Evolutionary conservation across 2,797 vertebrate species (phyloP).

Genomic region (Clarias fuscus): DNA sequence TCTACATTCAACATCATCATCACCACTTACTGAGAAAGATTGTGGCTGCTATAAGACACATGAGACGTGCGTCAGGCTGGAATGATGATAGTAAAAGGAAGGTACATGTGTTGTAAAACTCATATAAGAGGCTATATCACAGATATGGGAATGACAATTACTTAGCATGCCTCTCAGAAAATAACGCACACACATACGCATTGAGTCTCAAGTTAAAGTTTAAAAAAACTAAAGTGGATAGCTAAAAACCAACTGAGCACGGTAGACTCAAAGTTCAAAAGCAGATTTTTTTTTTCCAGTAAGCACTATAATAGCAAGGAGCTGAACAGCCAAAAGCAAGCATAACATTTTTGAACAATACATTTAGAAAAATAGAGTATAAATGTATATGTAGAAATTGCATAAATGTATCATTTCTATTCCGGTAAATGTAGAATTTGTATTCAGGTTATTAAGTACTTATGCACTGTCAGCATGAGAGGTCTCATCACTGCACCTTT

Average conservation of each 20-base stretch:
- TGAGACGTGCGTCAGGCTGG: conserved; percentile 18
- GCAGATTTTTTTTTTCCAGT: not conserved
- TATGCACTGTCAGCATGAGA: not conserved
- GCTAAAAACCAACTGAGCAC: not conserved
- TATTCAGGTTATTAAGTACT: not conserved
- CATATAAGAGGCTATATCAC: conserved; percentile 3
- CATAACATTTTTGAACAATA: not conserved
- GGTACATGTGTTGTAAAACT: conserved; percentile 8
- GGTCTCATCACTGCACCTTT: too few relatives aligned
- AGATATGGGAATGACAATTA: conserved; percentile 7
- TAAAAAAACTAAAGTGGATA: conserved; percentile 21
- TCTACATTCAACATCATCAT: conserved; percentile 39
- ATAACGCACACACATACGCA: not conserved
- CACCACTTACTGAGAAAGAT: conserved; percentile 1
- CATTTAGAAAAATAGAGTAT: too few relatives aligned
- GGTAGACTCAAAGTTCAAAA: not conserved
- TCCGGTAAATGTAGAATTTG: too few relatives aligned
- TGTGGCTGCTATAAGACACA: not conserved
- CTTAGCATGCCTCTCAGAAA: not conserved
- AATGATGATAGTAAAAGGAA: conserved; percentile 39
- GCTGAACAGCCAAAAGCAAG: not conserved
- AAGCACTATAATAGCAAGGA: not conserved
- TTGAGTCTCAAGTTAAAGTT: conserved; percentile 33
- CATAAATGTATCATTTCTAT: too few relatives aligned
- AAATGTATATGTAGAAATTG: too few relatives aligned